Percentiles rank a stretch among this genome's conserved stretches.
These are phyloP conservation scores for Himantopus leucocephalus DNA, from an alignment of 2,113 vertebrate genomes.

Conservation along the genomic window DNA sequence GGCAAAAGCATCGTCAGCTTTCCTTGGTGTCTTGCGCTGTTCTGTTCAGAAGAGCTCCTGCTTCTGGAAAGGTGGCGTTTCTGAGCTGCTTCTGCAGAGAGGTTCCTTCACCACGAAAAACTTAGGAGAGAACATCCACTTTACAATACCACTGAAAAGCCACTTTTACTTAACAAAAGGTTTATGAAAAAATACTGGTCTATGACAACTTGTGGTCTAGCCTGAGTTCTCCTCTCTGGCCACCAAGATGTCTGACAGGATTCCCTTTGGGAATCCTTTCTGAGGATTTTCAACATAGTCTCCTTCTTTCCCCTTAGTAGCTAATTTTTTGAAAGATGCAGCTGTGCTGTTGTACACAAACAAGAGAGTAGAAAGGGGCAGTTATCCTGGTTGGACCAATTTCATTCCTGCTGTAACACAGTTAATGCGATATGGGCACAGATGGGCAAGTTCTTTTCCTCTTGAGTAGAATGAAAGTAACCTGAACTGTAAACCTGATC, in stretches of 20 bases:
- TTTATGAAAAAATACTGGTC: background rate
- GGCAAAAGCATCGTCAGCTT: background rate
- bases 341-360: background rate
- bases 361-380: background rate
- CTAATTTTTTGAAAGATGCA: background rate
- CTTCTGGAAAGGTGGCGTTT: background rate
- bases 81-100: background rate
- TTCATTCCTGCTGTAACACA: background rate
- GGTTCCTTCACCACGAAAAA: background rate
- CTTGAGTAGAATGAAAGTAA: background rate
- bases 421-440: background rate
- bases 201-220: background rate
- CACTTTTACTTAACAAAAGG: background rate
- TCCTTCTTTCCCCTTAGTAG: background rate
- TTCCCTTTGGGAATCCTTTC: background rate
- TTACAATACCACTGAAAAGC: background rate
- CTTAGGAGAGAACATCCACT: background rate
- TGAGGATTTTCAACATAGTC: background rate
- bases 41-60: background rate
- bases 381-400: background rate
- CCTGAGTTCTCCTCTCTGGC: background rate
- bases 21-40: background rate
- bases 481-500: background rate
- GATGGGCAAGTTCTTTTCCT: background rate
- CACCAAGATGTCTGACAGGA: background rate